phyloP scores from a whole-genome alignment of 2,113 vertebrate genomes.

The Cichladusa arquata region DNA sequence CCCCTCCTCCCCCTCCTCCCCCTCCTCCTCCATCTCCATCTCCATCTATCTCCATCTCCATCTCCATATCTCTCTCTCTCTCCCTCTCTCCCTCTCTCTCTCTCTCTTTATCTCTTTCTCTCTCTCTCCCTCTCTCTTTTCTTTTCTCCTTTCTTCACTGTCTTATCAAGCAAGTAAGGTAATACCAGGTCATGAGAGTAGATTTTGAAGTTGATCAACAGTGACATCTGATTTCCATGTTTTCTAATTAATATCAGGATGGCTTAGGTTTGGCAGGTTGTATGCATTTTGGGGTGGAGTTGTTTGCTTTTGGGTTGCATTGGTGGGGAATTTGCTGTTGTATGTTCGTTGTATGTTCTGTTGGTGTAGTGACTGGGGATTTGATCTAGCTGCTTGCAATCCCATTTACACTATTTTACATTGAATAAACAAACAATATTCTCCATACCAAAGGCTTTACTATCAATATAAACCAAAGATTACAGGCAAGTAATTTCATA shows the following conservation, averaged over 20 bases:
- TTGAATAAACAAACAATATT: not conserved
- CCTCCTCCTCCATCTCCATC: no score
- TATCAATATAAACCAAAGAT: not conserved
- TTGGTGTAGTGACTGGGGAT: not conserved
- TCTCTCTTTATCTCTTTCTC: no score
- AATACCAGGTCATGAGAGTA: no score
- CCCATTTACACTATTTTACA: not conserved
- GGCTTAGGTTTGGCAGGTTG: not conserved
- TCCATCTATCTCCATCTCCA: no score
- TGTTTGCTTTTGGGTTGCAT: not conserved
- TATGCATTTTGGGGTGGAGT: not conserved
- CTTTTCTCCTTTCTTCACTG: no score
- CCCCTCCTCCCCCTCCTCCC: accelerated
- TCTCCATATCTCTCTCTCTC: no score
- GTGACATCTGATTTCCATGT: not conserved
- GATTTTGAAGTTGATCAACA: not conserved
- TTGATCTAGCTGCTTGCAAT: not conserved
- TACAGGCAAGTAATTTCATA: not conserved
- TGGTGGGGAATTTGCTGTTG: not conserved
- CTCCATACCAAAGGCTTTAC: not conserved
- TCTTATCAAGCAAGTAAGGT: no score
- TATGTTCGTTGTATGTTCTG: not conserved
- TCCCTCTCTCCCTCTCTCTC: no score
- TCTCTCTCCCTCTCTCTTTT: no score
- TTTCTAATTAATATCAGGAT: accelerated